Evolutionary conservation across 2,797 vertebrate species (phyloP).

Genomic region (Podargus strigoides): DNA sequence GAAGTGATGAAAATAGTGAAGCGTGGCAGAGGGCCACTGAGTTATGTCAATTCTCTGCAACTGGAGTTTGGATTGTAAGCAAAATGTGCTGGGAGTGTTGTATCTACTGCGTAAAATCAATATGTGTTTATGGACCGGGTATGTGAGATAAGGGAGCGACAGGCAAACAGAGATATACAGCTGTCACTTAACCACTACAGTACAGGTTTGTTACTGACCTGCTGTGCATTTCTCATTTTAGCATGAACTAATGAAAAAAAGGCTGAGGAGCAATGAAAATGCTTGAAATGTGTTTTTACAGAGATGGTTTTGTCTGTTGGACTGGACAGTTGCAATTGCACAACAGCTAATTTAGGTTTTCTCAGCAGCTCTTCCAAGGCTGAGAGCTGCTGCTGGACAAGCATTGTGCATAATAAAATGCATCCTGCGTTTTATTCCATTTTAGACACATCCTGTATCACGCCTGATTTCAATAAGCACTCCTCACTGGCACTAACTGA

Average conservation of each 20-base stretch:
- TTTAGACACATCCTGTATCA: background rate
- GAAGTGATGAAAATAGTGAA: background rate
- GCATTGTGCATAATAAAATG: background rate
- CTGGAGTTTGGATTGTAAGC: constrained; percentile 8
- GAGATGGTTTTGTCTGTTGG: background rate
- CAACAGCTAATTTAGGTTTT: background rate
- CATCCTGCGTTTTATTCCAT: background rate
- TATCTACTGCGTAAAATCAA: background rate
- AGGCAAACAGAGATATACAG: background rate
- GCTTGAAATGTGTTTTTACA: background rate
- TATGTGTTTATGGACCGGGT: background rate
- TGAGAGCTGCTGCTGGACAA: background rate
- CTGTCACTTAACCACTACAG: background rate
- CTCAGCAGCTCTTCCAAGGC: background rate
- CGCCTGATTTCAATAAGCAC: background rate
- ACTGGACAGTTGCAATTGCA: background rate
- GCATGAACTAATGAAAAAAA: background rate
- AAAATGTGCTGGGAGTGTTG: background rate
- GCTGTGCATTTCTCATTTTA: background rate
- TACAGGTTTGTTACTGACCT: background rate
- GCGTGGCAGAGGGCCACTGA: background rate
- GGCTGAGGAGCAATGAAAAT: background rate
- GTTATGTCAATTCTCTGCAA: background rate
- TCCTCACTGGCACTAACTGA: background rate
- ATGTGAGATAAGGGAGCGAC: constrained; percentile 10